A percentile compares a stretch with the other conserved stretches of the same genome.
Conservation (phyloP, 2,797 vertebrate species). For the Lophius americanus region DNA sequence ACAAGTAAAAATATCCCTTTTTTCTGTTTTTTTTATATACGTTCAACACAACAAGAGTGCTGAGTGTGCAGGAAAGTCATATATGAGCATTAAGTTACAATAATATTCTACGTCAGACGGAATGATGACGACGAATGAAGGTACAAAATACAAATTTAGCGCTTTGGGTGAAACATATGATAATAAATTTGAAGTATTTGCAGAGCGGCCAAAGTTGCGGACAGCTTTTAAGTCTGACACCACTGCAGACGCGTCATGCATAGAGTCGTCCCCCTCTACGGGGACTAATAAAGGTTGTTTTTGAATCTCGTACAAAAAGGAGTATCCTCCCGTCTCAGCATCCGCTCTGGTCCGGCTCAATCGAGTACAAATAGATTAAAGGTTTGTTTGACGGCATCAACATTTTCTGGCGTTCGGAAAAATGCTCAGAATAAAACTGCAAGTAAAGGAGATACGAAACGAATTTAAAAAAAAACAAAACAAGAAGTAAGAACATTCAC, state of each 20-base stretch:
- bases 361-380: constrained; percentile 43
- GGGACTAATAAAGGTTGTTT: too few species aligned
- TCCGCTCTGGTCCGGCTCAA: constrained; percentile 5
- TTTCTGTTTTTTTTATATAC: constrained; percentile 61
- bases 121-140: constrained; percentile 13
- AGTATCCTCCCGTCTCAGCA: too few species aligned
- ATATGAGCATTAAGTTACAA: constrained; percentile 41
- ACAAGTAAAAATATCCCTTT: constrained; percentile 31
- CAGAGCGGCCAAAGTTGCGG: constrained; percentile 43
- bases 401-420: constrained; percentile 58
- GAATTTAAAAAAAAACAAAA: constrained; percentile 53
- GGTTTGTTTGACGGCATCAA: constrained; percentile 37
- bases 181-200: constrained; percentile 33
- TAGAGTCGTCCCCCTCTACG: constrained; percentile 71
- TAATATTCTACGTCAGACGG: constrained; percentile 26
- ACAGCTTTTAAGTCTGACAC: constrained; percentile 31
- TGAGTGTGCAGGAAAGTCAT: constrained; percentile 71
- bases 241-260: constrained; percentile 74
- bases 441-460: constrained; percentile 1
- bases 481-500: constrained; percentile 36
- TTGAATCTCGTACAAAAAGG: too few species aligned
- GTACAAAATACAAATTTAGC: constrained; percentile 18
- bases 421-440: constrained; percentile 45
- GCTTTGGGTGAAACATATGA: constrained; percentile 42
- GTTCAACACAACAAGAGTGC: constrained; percentile 71